A percentile compares a stretch with the other conserved stretches of the same genome.
Conservation (phyloP, 2,113 vertebrate species). For the Alligator mississippiensis region DNA sequence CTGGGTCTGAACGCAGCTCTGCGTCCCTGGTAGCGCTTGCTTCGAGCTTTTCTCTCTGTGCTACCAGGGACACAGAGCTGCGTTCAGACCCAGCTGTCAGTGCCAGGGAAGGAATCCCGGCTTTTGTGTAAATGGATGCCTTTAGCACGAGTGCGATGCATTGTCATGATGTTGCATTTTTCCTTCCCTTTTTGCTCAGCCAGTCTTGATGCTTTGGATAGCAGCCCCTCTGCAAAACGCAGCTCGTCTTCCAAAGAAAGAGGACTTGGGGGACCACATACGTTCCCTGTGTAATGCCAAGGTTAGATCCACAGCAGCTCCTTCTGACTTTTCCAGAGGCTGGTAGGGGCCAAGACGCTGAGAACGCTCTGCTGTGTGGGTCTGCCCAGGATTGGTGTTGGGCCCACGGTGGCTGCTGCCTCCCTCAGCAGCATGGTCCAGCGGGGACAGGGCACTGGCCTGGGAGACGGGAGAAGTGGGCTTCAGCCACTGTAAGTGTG, state of each 20-base stretch:
- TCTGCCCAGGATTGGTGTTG: no score
- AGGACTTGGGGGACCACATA: no score
- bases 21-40: fast-evolving
- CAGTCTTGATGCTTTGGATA: neutral
- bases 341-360: neutral
- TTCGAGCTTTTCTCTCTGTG: neutral
- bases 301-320: neutral
- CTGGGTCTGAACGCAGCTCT: neutral
- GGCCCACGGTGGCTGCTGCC: no score
- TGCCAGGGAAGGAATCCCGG: neutral
- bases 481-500: no score
- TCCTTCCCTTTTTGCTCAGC: neutral
- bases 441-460: no score
- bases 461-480: no score
- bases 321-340: neutral
- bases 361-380: no score
- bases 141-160: neutral
- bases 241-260: no score
- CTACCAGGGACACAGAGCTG: fast-evolving
- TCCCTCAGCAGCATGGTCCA: no score
- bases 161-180: neutral
- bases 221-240: neutral
- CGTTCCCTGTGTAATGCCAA: no score
- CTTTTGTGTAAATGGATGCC: neutral
- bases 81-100: fast-evolving